phyloP scores from a whole-genome alignment of 2,888 invertebrate genomes.

The Calliopum simillimum region DNA sequence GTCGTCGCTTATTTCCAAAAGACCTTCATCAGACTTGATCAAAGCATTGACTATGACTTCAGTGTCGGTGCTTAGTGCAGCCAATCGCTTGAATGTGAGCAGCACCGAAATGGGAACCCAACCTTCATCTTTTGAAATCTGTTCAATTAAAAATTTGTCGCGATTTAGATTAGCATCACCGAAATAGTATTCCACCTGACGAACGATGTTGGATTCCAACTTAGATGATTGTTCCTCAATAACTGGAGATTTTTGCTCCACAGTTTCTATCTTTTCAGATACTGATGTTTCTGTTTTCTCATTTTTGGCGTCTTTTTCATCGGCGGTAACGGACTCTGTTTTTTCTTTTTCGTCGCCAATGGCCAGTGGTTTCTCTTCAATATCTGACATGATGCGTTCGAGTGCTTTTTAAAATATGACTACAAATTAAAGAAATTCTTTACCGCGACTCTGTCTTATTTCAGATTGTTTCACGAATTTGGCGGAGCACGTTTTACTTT shows the following conservation, averaged over 20 bases:
- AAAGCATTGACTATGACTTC: slow-evolving; percentile 80
- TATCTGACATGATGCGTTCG: slow-evolving; percentile 57
- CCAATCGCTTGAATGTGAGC: slow-evolving; percentile 88
- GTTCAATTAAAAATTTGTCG: slow-evolving; percentile 93
- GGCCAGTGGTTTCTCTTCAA: slow-evolving; percentile 50
- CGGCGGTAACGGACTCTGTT: slow-evolving; percentile 1
- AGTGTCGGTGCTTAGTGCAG: slow-evolving; percentile 76
- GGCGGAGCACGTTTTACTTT: too few species aligned
- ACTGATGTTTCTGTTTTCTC: slow-evolving; percentile 25
- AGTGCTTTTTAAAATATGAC: too few species aligned
- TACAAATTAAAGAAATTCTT: too few species aligned
- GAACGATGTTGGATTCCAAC: slow-evolving; percentile 74
- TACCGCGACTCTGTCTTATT: too few species aligned
- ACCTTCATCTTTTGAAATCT: slow-evolving; percentile 86
- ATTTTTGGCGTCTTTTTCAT: background rate
- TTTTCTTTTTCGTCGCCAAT: slow-evolving; percentile 21
- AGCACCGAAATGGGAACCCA: slow-evolving; percentile 90
- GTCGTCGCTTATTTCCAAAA: slow-evolving; percentile 77
- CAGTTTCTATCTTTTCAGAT: background rate
- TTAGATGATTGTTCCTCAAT: slow-evolving; percentile 50
- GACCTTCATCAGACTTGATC: slow-evolving; percentile 77
- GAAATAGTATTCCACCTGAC: slow-evolving; percentile 75
- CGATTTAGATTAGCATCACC: slow-evolving; percentile 92
- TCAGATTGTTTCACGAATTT: too few species aligned
- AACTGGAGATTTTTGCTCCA: background rate